Base-by-base conservation (phyloP, 1,140 invertebrate species). In the Varroa destructor region DNA sequence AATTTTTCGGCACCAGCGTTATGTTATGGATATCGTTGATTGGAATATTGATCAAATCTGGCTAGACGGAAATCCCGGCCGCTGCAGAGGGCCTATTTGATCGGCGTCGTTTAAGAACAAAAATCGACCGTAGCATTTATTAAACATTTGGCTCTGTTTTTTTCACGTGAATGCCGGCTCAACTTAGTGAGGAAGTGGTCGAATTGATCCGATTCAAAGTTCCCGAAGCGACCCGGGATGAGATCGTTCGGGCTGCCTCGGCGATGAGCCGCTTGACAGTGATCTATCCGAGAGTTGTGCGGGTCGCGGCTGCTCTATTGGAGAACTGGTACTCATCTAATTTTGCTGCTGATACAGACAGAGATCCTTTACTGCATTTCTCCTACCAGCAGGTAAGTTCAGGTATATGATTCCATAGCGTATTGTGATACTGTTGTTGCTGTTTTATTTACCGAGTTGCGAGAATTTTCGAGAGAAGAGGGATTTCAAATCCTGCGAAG, bases 341-440 rank as follows among this genome's bases (percentile, higher is more conserved):
- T 37, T 37, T 12, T 12, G 12, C 61, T 12, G 40, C 46, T 10
- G 61, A 43, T 25, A 3, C 61, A 25, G 61, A 40, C 37, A 1
- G 61, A 46, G 61, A 67, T 40, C 61, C 61, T 25, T 46, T 67
- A 5, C 37, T 67, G 37, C 61, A 67, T 40, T 67, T 67, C 37
- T 40, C 14, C 61, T 67, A 67, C 8, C 61, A 67, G 40, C 61
- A 67, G 61, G 61, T 67, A 42, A 12, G 57, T 58, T 37, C 2
- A 42, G 36, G 40, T 40, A 67, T 14, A 25, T 25, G 25, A 25
- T 67, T 67, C 61, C 57, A 58, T 5, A 3, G 57, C 3, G 57
- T 12, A 67, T 2, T 43, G 40, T 12, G 12, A 25, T 67, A 12
- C 3, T 14, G 12, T 14, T 36, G 57, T 36, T 3, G 12, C 61